Base-by-base conservation (phyloP, 2,888 invertebrate species). In the Sinodicranocentrus sp. region DNA sequence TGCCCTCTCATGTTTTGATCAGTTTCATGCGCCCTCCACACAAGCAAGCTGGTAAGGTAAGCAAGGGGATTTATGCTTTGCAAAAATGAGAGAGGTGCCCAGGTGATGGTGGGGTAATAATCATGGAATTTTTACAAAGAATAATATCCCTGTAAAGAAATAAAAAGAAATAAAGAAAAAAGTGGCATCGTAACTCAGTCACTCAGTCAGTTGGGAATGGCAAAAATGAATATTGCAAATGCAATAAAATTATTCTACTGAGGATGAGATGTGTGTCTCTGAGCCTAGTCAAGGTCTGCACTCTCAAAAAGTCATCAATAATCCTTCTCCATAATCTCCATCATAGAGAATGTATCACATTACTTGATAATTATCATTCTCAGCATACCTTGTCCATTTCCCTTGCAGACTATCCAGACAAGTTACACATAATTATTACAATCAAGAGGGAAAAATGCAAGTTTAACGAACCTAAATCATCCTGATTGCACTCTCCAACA, bases 391-490 rank as follows among this genome's bases (percentile, higher is more conserved):
- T n/a, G n/a, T n/a, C 52, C 52, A 52, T 19, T 19, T 17, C 52
- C 48, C 8, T 48, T 17, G 52, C 52, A 2, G 19, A 19, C 19
- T 17, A 52, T 52, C 52, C 52, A 52, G 52, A 19, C n/a, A 52
- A 17, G 19, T n/a, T n/a, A n/a, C n/a, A 52, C 17, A 52, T 19
- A 52, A 52, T 52, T 52, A 52, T 6, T 52, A 19, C 52, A 52
- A 52, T 52, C 52, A 52, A 52, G 17, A 17, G 8, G 19, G 19
- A 21, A 19, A 17, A 65, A 33, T 33, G 39, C 23, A 23, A 43
- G 67, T 67, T 67, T 67, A 67, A 67, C 43, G 67, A 67, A 67
- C 67, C 43, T 67, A 39, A 67, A 67, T 67, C n/a, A 39, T n/a
- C 19, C 67, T 67, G 21, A 33, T 67, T 48, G 13, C 48, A 8